Evolutionary conservation across 2,888 invertebrate genomes (phyloP), one percentile per base, ranked within the genome.

Genomic region (Drymonia ruficornis): DNA sequence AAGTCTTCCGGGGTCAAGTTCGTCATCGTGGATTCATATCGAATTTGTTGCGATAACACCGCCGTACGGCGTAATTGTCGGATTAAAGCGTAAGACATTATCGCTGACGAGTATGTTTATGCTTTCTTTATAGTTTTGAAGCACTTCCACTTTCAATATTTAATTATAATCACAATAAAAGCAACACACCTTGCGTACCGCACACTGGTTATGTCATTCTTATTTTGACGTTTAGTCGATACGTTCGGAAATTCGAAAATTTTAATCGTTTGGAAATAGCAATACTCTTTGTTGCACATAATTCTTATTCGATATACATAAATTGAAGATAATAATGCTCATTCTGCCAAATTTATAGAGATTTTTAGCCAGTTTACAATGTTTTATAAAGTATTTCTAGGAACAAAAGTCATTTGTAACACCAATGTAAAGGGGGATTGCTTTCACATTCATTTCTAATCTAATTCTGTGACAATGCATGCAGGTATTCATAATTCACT

Each of bases 1-100:
- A 88, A 84, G 64, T 91, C 91, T 81, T 89, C 91, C 53, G 87
- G 89, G 55, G 88, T 91, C 52, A 87, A 63, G 70, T 85, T 91
- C 46, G 84, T 87, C 86, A 90, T 80, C 58, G 88, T 89, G 15
- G 85, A 84, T 77, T 91, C 91, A 7, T 77, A 55, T 3, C 91
- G 81, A 60, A 87, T 81, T 81, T 85, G 87, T 55, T 85, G 84
- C 9, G 84, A 73, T 70, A 89, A 68, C 48, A 83, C 54, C 51
- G 80, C 81, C 49, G 85, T 82, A 47, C 84, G 88, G 53, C 91
- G 88, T 65, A 91, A 82, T 71, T 89, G 83, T 52, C 88, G 86
- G 55, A 88, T 81, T 57, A 90, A 67, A 43, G 89, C 76, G 61
- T 91, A 92, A 52, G 89, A 83, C 91, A 92, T 92, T 55, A 51